Base-by-base conservation (phyloP, 2,797 vertebrate genomes). In the Spheniscus humboldti region DNA sequence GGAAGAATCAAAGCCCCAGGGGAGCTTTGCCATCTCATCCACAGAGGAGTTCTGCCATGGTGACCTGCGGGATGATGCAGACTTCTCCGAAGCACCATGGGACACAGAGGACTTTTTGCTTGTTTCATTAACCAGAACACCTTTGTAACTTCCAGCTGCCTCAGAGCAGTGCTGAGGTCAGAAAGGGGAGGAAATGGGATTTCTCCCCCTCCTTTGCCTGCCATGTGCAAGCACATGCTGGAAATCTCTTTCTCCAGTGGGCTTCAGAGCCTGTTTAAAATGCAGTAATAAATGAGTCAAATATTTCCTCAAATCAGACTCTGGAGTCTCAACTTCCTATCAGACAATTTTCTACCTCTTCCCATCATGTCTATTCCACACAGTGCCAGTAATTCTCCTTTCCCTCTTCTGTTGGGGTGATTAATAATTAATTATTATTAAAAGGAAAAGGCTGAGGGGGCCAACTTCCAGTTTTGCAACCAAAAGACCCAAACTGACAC, bases 351-450 rank as follows among this genome's bases (percentile, higher is more conserved):
- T 74, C 67, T 69, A 28, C 67, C 60, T 92, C 86, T 87, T 94
- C 41, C 68, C 53, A 76, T 94, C 80, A 79, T 12, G 37, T 45
- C 68, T 94, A 24, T 69, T 96, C 75, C 47, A 48, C 59, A 74
- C 25, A 93, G 59, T 66, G 93, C 37, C 75, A 90, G 64, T 72
- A 96, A 96, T 83, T 91, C 84, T 89, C 72, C 37, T 85, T 83
- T 96, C 64, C 62, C 59, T 90, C 80, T 92, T 93, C 75, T 86
- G 33, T 86, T 91, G 45, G 48, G 8, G 10, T 52, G 55, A 69
- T 97, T 92, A 97, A 96, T 91, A 88, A 91, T 95, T 95, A 74
- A 96, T 82, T 94, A 67, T 59, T 80, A 74, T 87, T 96, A 93
- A 94, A 91, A 91, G 83, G 66, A 88, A 84, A 87, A 83, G 43